Conservation (phyloP, 2,888 invertebrate genomes). For the Harpalus rufipes region DNA sequence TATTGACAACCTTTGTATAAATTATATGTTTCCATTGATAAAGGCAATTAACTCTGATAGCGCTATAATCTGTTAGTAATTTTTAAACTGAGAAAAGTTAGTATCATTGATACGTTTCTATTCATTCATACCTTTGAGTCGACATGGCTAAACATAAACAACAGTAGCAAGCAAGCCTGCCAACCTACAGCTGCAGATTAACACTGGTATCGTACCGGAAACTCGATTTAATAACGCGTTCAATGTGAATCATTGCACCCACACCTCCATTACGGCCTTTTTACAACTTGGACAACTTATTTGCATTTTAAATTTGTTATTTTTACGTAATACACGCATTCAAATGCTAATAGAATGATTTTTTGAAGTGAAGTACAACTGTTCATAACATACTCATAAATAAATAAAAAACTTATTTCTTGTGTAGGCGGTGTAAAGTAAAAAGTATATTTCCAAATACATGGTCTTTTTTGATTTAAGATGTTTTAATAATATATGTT, state of each 20-base stretch:
- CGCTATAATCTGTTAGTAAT: constrained; percentile 16
- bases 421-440: not conserved
- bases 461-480: too few relatives aligned
- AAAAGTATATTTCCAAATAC: not conserved
- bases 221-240: constrained; percentile 40
- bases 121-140: constrained; percentile 44
- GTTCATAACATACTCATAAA: too few relatives aligned
- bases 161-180: constrained; percentile 1
- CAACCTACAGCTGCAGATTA: constrained; percentile 28
- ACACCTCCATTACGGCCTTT: constrained; percentile 24
- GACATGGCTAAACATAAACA: constrained; percentile 25
- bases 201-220: constrained; percentile 25
- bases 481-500: too few relatives aligned
- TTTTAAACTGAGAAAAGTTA: constrained; percentile 22
- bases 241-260: constrained; percentile 38
- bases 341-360: not conserved
- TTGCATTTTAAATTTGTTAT: constrained; percentile 9
- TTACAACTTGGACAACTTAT: constrained; percentile 1
- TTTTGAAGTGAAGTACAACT: not conserved
- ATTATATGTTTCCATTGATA: not conserved
- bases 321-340: not conserved
- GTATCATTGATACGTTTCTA: constrained; percentile 37
- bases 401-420: not conserved
- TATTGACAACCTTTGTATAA: not conserved
- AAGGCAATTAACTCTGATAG: constrained; percentile 7